Evolutionary conservation across 1,140 invertebrate genomes (phyloP).

Genomic region (Drosophila fuyamai): DNA sequence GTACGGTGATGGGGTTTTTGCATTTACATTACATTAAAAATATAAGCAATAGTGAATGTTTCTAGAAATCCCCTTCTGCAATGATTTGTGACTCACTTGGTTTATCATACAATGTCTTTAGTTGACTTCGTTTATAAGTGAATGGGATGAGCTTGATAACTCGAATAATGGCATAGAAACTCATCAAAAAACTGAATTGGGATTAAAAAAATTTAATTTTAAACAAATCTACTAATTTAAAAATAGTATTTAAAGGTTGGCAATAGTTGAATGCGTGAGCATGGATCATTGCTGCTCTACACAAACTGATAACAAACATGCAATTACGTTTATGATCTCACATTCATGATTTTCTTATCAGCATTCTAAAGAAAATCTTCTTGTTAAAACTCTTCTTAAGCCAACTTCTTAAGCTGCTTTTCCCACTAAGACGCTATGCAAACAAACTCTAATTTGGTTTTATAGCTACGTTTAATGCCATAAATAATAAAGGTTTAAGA

Average conservation of each 20-base stretch:
- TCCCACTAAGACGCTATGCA: background rate
- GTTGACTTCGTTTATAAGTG: too few species aligned
- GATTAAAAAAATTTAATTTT: too few species aligned
- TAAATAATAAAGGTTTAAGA: background rate
- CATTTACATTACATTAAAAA: background rate
- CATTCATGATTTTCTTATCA: conserved; percentile 8
- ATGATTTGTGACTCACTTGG: background rate
- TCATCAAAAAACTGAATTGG: too few species aligned
- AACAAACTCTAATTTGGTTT: background rate
- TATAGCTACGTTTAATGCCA: background rate
- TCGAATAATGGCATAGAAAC: too few species aligned
- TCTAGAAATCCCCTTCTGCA: background rate
- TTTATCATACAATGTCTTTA: too few species aligned
- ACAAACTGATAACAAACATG: conserved; percentile 1
- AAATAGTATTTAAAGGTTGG: background rate
- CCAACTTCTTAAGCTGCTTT: background rate
- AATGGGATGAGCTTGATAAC: too few species aligned
- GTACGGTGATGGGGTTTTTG: conserved; percentile 6
- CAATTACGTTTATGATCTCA: background rate
- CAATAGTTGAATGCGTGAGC: background rate
- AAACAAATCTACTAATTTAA: background rate
- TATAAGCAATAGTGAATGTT: background rate
- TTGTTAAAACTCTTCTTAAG: too few species aligned
- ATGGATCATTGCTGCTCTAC: background rate
- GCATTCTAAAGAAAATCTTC: too few species aligned